Percentiles rank a stretch among this genome's conserved stretches.
Evolutionary conservation across 2,888 invertebrate species (phyloP).

Genomic region (Limnephilus lunatus): DNA sequence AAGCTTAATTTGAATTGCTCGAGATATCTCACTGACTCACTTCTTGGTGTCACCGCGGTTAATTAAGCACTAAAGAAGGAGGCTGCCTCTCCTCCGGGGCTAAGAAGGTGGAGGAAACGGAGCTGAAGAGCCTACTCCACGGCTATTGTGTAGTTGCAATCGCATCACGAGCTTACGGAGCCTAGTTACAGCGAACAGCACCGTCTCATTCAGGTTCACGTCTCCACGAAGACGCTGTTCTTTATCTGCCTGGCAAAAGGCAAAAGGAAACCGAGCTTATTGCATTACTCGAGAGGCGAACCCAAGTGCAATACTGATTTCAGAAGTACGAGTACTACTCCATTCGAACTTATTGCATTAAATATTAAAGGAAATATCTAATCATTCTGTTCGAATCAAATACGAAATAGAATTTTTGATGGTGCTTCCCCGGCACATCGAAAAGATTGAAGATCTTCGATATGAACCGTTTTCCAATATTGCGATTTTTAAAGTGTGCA

Average conservation of each 20-base stretch:
- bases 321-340: background rate
- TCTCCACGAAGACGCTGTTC: background rate
- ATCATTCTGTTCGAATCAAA: no score
- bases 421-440: background rate
- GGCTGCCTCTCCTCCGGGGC: background rate
- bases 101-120: background rate
- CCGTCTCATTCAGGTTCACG: background rate
- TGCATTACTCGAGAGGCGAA: background rate
- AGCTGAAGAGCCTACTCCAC: background rate
- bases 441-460: background rate
- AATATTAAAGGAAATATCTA: background rate
- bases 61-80: background rate
- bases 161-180: background rate
- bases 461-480: background rate
- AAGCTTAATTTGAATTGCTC: background rate
- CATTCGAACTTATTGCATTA: background rate
- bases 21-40: background rate
- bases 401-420: background rate
- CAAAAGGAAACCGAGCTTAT: background rate
- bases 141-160: background rate
- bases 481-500: background rate
- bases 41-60: background rate
- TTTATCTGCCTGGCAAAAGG: constrained; percentile 6
- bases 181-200: background rate
- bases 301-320: constrained; percentile 3